Base-by-base conservation (phyloP, 2,888 invertebrate species). In the Netelia inedita region DNA sequence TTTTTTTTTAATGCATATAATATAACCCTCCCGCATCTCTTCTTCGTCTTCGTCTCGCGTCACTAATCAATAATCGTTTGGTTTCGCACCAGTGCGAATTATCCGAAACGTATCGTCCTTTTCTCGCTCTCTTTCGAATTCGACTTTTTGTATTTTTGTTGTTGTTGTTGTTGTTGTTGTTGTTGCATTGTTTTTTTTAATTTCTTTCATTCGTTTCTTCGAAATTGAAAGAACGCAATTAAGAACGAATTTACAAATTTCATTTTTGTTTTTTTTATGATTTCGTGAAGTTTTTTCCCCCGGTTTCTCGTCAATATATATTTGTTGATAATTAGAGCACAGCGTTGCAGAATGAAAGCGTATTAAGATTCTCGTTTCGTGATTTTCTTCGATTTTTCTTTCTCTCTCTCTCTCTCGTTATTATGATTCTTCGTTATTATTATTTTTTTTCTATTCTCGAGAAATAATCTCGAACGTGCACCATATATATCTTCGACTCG, bases 321-420 rank as follows among this genome's bases (percentile, higher is more conserved):
- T 89, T 46, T 89, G 88, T 89, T 89, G 90, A 90, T 90, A 91
- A 28, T 90, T 89, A 91, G 89, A 91, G 89, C 89, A 90, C 89
- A 91, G 90, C 89, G 88, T 90, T 90, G 91, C 89, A 89, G 90
- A 90, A 90, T 91, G 87, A 89, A 91, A 91, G 90, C 91, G 89
- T 90, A 90, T 88, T 87, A 76, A 87, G 90, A 87, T 89, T 88
- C 88, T 87, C 86, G 82, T 81, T 81, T 84, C 28, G 28, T 28
- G 5, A 28, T 28, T 28, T 28, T 28, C 28, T 28, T 28, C 28
- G 28, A 5, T 28, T 28, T 6, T 28, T 28, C 5, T 28, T 28
- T 28, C 23, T 23, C 23, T 23, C 23, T 23, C 23, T 28, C 28
- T 28, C 28, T 28, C 3, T 28, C 28, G 28, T 28, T 28, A 28